These are phyloP conservation scores for Heliconius ethilla DNA, from an alignment of 2,888 invertebrate species.

Conservation along the genomic window DNA sequence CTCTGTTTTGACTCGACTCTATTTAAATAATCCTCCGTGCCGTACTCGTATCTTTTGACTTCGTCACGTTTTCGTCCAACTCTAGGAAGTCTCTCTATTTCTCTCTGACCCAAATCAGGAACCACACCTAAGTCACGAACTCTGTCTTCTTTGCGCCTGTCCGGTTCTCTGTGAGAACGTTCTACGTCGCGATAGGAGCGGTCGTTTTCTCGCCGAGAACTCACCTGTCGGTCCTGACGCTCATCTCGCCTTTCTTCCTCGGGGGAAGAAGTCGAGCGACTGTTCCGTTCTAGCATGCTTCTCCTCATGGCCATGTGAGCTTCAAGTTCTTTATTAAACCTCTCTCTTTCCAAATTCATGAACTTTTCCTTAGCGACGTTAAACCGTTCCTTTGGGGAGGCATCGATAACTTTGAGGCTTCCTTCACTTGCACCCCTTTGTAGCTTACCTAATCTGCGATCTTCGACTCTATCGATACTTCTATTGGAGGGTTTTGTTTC, in stretches of 20 bases:
- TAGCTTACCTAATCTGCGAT: slow-evolving; percentile 72
- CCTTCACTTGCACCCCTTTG: slow-evolving; percentile 75
- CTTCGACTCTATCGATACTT: slow-evolving; percentile 75
- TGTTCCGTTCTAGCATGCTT: slow-evolving; percentile 77
- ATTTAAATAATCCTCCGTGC: slow-evolving; percentile 72
- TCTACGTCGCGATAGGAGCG: slow-evolving; percentile 70
- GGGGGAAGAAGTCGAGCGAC: slow-evolving; percentile 80
- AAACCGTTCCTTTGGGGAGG: slow-evolving; percentile 89
- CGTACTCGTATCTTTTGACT: slow-evolving; percentile 72
- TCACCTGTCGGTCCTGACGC: slow-evolving; percentile 72
- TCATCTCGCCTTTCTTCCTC: slow-evolving; percentile 79
- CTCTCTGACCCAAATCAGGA: slow-evolving; percentile 63
- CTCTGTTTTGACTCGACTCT: slow-evolving; percentile 69
- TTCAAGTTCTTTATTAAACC: slow-evolving; percentile 81
- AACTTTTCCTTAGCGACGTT: slow-evolving; percentile 94
- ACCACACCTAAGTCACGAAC: slow-evolving; percentile 60
- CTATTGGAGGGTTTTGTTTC: slow-evolving; percentile 75
- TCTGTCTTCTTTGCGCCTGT: slow-evolving; percentile 69
- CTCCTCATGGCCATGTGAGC: slow-evolving; percentile 78
- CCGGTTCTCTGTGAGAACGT: slow-evolving; percentile 53
- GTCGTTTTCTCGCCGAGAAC: slow-evolving; percentile 74
- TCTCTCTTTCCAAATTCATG: slow-evolving; percentile 88
- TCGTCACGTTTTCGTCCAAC: slow-evolving; percentile 75
- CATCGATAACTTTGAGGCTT: slow-evolving; percentile 70
- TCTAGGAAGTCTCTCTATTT: slow-evolving; percentile 73